Percentiles rank a stretch among this genome's conserved stretches.
These are phyloP conservation scores for Aradus depressus DNA, from an alignment of 2,888 invertebrate species.

Conservation along the genomic window DNA sequence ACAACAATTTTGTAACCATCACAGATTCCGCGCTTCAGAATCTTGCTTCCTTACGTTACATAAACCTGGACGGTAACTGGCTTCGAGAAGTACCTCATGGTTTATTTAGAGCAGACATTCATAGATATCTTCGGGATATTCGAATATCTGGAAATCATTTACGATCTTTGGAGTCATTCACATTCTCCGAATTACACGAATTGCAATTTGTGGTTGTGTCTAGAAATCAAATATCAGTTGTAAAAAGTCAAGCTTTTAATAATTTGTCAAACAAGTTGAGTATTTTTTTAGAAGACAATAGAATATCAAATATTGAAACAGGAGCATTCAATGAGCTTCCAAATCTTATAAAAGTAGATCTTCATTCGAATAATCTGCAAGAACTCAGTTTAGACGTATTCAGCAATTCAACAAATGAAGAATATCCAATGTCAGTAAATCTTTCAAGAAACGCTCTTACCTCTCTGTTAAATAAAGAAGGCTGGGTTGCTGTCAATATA, in stretches of 20 bases:
- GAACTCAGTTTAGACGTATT: constrained; percentile 56
- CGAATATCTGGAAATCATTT: constrained; percentile 73
- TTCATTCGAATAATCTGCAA: constrained; percentile 65
- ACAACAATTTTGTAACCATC: constrained; percentile 71
- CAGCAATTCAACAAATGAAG: constrained; percentile 52
- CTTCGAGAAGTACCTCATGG: constrained; percentile 58
- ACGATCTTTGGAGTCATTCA: constrained; percentile 51
- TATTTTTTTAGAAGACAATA: constrained; percentile 73
- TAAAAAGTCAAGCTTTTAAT: constrained; percentile 60
- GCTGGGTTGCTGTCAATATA: constrained; percentile 43
- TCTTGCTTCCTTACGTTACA: constrained; percentile 59
- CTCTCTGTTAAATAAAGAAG: constrained; percentile 39
- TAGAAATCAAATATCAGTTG: constrained; percentile 60
- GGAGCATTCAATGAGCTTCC: constrained; percentile 65
- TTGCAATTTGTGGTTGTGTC: constrained; percentile 67
- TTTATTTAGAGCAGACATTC: constrained; percentile 56
- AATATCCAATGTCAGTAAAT: constrained; percentile 59
- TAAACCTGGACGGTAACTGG: constrained; percentile 78
- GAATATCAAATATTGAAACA: constrained; percentile 57
- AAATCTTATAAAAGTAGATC: constrained; percentile 62
- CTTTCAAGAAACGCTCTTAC: constrained; percentile 58
- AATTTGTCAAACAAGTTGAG: constrained; percentile 68
- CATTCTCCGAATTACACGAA: constrained; percentile 60
- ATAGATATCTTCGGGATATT: constrained; percentile 64
- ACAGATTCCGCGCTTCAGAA: constrained; percentile 56